Evolutionary conservation across 2,888 invertebrate genomes (phyloP).

Genomic region (Xestia c-nigrum): DNA sequence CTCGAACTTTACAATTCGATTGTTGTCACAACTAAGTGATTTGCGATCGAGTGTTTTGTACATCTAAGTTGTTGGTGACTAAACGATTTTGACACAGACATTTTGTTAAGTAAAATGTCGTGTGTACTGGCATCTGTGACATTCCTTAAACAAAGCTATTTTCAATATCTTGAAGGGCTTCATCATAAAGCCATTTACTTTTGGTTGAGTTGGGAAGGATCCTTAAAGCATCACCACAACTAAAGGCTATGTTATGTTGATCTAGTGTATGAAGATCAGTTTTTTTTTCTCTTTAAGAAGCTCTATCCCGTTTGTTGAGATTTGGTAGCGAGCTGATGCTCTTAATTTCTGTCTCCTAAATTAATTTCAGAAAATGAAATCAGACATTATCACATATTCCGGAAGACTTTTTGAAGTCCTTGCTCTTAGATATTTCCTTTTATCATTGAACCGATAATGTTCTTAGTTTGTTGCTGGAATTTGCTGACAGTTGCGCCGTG

Average conservation of each 20-base stretch:
- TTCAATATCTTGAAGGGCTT: background rate
- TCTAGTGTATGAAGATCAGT: background rate
- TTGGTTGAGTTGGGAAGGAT: no score
- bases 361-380: background rate
- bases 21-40: slow-evolving; percentile 60
- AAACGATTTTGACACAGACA: background rate
- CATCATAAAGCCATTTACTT: background rate
- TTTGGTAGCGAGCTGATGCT: background rate
- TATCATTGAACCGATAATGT: slow-evolving; percentile 24
- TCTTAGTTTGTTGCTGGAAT: background rate
- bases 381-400: background rate
- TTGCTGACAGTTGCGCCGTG: slow-evolving; percentile 11
- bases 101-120: background rate
- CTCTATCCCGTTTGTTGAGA: background rate
- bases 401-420: background rate
- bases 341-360: background rate
- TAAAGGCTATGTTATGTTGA: no score
- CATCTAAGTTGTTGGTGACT: slow-evolving; percentile 3
- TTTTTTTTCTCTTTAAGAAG: background rate
- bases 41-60: slow-evolving; percentile 39
- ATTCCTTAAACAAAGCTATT: background rate
- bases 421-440: background rate
- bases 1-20: slow-evolving; percentile 57
- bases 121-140: background rate
- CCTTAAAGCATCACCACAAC: background rate